Conservation (phyloP, 2,113 vertebrate genomes). For the Neotragus moschatus region DNA sequence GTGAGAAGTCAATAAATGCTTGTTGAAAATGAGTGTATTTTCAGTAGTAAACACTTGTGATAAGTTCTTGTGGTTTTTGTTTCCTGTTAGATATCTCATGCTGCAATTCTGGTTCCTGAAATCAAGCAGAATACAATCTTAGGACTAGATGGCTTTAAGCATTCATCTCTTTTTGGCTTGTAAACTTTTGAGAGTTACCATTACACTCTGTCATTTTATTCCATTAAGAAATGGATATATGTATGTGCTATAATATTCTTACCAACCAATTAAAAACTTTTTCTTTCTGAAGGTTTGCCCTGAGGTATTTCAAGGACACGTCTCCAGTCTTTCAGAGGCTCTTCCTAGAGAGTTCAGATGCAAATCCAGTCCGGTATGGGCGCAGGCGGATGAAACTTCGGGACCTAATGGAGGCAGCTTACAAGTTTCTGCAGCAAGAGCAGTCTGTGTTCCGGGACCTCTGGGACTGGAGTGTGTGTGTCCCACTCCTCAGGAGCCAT, state of each 20-base stretch:
- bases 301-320: constrained; percentile 90
- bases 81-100: background rate
- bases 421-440: constrained; percentile 91
- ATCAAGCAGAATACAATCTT: background rate
- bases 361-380: constrained; percentile 90
- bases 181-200: background rate
- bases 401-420: constrained; percentile 96
- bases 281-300: constrained; percentile 87
- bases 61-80: background rate
- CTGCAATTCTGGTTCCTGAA: background rate
- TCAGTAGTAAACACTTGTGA: background rate
- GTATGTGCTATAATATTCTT: background rate
- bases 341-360: constrained; percentile 93
- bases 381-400: constrained; percentile 95
- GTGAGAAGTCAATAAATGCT: background rate
- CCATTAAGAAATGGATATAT: background rate
- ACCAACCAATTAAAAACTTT: background rate
- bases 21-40: background rate
- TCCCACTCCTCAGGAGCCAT: constrained; percentile 94
- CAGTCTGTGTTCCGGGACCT: constrained; percentile 87
- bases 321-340: constrained; percentile 96
- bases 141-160: background rate
- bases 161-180: background rate
- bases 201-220: background rate
- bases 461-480: constrained; percentile 98